These are phyloP conservation scores for Ondatra zibethicus DNA, from an alignment of 2,113 vertebrate genomes.

Conservation along the genomic window DNA sequence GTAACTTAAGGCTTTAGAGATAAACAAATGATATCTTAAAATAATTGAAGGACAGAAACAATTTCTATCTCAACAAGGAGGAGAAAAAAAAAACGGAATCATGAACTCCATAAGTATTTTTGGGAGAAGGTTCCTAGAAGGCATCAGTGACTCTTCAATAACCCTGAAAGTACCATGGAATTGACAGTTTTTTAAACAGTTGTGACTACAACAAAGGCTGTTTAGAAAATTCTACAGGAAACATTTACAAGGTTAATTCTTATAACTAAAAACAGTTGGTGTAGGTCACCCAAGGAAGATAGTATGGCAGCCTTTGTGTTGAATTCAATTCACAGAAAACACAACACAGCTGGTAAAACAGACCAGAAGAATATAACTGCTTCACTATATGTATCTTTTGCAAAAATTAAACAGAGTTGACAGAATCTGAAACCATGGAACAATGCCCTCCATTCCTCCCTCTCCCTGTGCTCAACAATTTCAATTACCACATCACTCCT, in stretches of 20 bases:
- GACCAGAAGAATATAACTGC: not conserved
- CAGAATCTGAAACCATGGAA: constrained; percentile 27
- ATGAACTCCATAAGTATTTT: constrained; percentile 28
- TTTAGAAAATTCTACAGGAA: constrained; percentile 19
- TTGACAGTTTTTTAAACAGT: not conserved
- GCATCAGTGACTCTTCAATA: constrained; percentile 44
- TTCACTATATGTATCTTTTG: not conserved
- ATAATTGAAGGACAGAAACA: not conserved
- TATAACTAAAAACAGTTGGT: not conserved
- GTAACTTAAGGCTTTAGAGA: constrained; percentile 63
- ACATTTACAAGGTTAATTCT: constrained; percentile 34
- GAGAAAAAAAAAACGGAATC: constrained; percentile 3
- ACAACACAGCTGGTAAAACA: constrained; percentile 4
- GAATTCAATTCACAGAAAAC: not conserved
- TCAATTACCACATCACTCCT: not conserved
- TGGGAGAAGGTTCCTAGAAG: constrained; percentile 56
- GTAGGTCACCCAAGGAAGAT: not conserved
- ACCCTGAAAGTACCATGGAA: constrained; percentile 46
- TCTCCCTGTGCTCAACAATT: not conserved
- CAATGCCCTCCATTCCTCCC: not conserved
- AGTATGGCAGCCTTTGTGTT: not conserved
- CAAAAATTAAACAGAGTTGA: constrained; percentile 38
- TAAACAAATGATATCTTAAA: constrained; percentile 20
- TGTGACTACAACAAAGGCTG: constrained; percentile 20
- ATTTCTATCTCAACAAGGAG: constrained; percentile 23